Conservation (phyloP, 64 coral and sea anemone species). For the Exaiptasia diaphana region DNA sequence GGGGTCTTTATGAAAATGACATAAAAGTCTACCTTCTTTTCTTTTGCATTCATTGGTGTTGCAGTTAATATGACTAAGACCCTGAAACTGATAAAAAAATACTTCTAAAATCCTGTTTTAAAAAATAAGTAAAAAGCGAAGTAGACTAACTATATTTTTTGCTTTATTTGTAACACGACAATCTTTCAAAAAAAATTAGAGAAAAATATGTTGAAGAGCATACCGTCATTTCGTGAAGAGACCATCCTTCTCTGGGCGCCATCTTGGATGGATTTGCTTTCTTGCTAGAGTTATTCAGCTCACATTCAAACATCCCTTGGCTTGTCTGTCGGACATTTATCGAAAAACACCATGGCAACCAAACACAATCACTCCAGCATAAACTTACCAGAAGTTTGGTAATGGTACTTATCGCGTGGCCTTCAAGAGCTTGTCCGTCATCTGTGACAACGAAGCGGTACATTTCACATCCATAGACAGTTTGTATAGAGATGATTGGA, state of each 20-base stretch:
- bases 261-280: neutral
- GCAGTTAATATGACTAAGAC: too few species aligned
- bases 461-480: constrained; percentile 1
- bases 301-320: constrained; percentile 11
- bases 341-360: neutral
- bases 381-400: neutral
- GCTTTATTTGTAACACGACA: too few species aligned
- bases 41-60: too few species aligned
- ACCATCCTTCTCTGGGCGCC: neutral
- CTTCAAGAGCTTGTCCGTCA: neutral
- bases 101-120: too few species aligned
- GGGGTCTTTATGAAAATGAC: too few species aligned
- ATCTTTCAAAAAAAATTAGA: too few species aligned
- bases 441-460: neutral
- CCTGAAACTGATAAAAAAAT: too few species aligned
- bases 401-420: constrained; percentile 15
- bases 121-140: too few species aligned
- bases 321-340: neutral
- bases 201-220: too few species aligned
- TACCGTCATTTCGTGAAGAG: constrained; percentile 6
- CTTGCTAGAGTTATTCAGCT: constrained; percentile 18
- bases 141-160: too few species aligned
- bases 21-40: too few species aligned
- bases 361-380: neutral
- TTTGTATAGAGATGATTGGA: too few species aligned